Conservation (phyloP, 2,113 vertebrate genomes). For the Numenius arquata region DNA sequence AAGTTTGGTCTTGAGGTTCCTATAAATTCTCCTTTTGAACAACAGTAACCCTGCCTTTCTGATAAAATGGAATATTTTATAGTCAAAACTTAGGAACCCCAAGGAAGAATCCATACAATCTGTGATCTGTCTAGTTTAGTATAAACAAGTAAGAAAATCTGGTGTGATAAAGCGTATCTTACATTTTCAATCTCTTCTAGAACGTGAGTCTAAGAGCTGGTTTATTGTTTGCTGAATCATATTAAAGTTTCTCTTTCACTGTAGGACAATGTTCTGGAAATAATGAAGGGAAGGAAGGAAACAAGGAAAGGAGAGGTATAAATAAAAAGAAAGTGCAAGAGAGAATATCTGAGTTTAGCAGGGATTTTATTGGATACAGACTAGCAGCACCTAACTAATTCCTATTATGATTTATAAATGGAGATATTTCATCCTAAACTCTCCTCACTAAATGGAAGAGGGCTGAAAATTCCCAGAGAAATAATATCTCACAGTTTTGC, state of each 20-base stretch:
- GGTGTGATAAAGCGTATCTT: not conserved
- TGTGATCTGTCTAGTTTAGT: not conserved
- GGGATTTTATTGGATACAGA: not conserved
- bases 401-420: not conserved
- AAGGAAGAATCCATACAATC: not conserved
- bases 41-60: not conserved
- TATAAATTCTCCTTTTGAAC: not conserved
- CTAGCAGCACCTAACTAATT: not conserved
- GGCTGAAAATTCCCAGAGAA: not conserved
- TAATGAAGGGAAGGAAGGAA: not conserved
- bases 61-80: not conserved
- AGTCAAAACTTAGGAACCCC: not conserved
- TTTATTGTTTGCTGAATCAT: not conserved
- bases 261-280: not conserved
- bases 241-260: not conserved
- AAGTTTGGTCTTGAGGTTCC: slow-evolving; percentile 28
- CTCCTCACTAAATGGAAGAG: not conserved
- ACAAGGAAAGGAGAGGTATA: not conserved
- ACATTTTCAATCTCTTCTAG: not conserved
- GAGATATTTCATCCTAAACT: not conserved
- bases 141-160: not conserved
- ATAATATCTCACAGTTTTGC: not conserved
- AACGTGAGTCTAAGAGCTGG: not conserved
- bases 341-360: not conserved
- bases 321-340: not conserved